Conservation (phyloP, 2,113 vertebrate genomes). For the Mobula hypostoma region DNA sequence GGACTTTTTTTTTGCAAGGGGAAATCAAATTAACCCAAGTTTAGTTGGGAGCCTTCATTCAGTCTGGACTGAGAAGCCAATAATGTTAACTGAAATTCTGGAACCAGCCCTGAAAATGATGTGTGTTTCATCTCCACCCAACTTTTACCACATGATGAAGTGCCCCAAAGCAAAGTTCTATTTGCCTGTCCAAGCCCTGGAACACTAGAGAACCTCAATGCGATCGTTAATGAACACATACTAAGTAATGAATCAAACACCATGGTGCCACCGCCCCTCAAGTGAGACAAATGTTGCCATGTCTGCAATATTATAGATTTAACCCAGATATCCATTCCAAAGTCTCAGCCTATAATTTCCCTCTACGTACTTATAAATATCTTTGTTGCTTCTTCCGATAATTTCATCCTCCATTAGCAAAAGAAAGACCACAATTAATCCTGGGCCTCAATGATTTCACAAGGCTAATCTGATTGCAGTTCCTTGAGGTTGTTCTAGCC, state of each 20-base stretch:
- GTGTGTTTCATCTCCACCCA: constrained; percentile 21
- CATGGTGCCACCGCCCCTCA: not conserved
- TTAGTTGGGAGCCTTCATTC: not conserved
- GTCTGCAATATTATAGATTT: not conserved
- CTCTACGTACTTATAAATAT: not conserved
- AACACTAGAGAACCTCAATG: not conserved
- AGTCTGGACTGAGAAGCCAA: not conserved
- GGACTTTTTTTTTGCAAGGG: not conserved
- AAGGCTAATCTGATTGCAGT: not conserved
- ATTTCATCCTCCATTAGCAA: not conserved
- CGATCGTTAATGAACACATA: not conserved
- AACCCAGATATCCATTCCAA: not conserved
- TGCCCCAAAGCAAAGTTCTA: not conserved
- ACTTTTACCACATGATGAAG: not conserved
- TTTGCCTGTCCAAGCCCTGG: not conserved
- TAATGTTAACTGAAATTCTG: constrained; percentile 1
- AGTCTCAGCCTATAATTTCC: not conserved
- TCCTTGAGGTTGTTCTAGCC: no score
- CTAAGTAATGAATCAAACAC: not conserved
- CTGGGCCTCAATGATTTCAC: not conserved
- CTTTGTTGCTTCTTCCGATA: not conserved
- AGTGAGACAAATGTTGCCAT: not conserved
- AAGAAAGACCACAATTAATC: not conserved
- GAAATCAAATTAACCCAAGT: not conserved
- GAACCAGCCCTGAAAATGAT: not conserved